These are phyloP conservation scores for Rhegmatorhina hoffmannsi DNA, from an alignment of 2,113 vertebrate genomes.

Conservation along the genomic window DNA sequence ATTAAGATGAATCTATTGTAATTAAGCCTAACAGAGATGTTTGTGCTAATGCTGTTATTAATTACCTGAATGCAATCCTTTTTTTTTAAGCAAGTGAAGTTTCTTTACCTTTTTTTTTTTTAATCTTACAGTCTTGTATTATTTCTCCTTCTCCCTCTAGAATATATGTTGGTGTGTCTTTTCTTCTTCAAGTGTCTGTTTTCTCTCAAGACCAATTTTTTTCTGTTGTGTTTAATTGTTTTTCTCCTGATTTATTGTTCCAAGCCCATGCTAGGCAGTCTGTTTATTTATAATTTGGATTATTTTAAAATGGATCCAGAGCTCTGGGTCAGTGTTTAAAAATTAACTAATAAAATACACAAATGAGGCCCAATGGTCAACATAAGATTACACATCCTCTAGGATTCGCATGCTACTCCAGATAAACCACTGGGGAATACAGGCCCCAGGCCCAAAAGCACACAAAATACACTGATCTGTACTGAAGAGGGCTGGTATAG, in stretches of 20 bases:
- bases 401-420: conserved; percentile 21
- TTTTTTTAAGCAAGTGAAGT: background rate
- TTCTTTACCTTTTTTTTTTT: background rate
- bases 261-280: conserved; percentile 58
- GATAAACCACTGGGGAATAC: conserved; percentile 23
- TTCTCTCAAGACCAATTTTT: conserved; percentile 63
- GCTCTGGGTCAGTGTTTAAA: conserved; percentile 64
- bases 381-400: conserved; percentile 50
- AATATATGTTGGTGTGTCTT: background rate
- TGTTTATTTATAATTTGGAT: conserved; percentile 70
- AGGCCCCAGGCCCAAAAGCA: background rate
- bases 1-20: conserved; percentile 33
- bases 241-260: conserved; percentile 68
- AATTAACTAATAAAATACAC: conserved; percentile 72
- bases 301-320: conserved; percentile 66
- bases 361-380: conserved; percentile 61
- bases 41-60: conserved; percentile 1
- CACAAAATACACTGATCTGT: background rate
- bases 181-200: conserved; percentile 52
- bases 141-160: conserved; percentile 11
- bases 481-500: background rate
- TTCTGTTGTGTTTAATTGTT: conserved; percentile 68
- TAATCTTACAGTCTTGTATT: background rate
- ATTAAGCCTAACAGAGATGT: conserved; percentile 37
- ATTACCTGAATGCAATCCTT: background rate